Evolutionary conservation across 2,797 vertebrate species (phyloP).

Genomic region (Diglossa cyanea): DNA sequence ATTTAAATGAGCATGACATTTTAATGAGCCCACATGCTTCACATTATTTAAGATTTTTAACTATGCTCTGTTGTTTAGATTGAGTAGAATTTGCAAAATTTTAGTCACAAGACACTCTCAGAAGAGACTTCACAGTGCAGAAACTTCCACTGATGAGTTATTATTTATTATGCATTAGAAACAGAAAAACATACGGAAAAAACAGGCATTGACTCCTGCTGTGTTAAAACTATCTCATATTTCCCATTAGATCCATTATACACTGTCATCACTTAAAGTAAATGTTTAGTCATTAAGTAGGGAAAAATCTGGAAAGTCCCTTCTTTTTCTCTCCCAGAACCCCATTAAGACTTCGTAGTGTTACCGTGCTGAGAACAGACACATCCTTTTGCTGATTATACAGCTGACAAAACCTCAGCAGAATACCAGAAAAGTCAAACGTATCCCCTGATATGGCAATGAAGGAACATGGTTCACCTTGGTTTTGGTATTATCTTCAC

Average conservation of each 20-base stretch:
- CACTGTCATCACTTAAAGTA: neutral
- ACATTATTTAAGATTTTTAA: neutral
- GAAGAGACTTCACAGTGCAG: neutral
- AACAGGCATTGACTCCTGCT: neutral
- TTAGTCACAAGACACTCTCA: neutral
- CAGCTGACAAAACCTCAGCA: neutral
- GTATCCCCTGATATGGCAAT: neutral
- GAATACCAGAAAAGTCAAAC: neutral
- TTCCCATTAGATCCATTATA: neutral
- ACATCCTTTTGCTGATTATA: neutral
- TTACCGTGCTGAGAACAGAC: neutral
- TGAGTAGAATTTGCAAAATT: neutral
- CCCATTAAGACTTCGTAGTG: neutral
- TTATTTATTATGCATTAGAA: conserved; percentile 1
- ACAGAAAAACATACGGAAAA: neutral
- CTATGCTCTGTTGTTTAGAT: neutral
- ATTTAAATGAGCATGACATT: neutral
- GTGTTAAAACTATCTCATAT: neutral
- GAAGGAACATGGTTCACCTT: neutral
- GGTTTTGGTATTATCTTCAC: neutral
- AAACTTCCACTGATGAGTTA: neutral
- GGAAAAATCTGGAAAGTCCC: neutral
- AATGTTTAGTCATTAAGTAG: neutral
- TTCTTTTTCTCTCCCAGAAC: neutral
- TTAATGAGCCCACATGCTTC: neutral